A percentile compares a stretch with the other conserved stretches of the same genome.
These are phyloP conservation scores for Megastigmus dorsalis DNA, from an alignment of 2,888 invertebrate genomes.

Conservation along the genomic window DNA sequence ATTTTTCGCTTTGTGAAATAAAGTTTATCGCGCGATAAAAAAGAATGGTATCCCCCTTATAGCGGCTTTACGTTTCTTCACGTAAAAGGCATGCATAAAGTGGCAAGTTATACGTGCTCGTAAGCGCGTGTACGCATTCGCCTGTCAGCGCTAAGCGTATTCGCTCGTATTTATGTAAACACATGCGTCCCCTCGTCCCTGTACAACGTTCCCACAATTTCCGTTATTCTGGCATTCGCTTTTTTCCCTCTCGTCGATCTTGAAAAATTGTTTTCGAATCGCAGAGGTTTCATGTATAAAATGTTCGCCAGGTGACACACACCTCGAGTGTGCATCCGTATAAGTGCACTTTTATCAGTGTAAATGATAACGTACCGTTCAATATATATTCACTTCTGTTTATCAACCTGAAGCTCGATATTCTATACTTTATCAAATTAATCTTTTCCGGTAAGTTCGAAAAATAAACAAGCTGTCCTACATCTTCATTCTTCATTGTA, in stretches of 20 bases:
- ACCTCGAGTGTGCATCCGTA: neutral
- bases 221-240: no score
- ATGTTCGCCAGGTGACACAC: no score
- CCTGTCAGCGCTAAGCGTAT: no score
- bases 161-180: no score
- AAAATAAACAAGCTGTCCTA: constrained; percentile 27
- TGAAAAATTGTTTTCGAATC: no score
- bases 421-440: constrained; percentile 23
- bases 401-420: constrained; percentile 4
- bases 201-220: no score
- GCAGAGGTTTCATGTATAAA: no score
- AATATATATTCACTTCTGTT: constrained; percentile 30
- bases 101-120: no score
- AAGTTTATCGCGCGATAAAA: constrained; percentile 16
- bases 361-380: constrained; percentile 23
- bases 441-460: constrained; percentile 12
- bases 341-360: constrained; percentile 43
- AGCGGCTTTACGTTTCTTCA: neutral
- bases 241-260: no score
- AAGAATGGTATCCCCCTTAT: neutral
- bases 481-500: constrained; percentile 1
- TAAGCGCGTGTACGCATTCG: no score
- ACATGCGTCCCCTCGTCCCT: no score
- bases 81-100: neutral
- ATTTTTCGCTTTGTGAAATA: neutral